Evolutionary conservation across 2,888 invertebrate genomes (phyloP), one percentile per base, ranked within the genome.

Genomic region (Tenthredo distinguenda): DNA sequence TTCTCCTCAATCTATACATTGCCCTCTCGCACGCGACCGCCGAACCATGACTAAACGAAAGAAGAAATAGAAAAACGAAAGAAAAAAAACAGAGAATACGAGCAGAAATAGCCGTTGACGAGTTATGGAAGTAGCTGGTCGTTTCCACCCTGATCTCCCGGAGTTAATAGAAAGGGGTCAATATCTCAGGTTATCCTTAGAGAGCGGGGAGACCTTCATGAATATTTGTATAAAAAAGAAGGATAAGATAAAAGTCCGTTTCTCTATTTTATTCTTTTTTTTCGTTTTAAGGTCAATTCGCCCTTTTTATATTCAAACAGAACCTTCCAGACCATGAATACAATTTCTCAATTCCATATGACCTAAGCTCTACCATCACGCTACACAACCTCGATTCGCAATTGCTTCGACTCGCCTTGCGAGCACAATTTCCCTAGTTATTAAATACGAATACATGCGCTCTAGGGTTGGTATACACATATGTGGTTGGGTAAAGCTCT

Each of bases 101-200:
- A 37, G 62, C 4, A n/a, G 37, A 81, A 81, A 37, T 40, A 62
- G 5, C 40, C 58, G 37, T 62, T 21, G 62, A 81, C 40, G 62
- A 58, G 81, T 62, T 34, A 37, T 58, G 40, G n/a, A 62, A 40
- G 37, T 10, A 62, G 50, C 18, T n/a, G 43, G 9, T 71, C 83
- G 40, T 47, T 71, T 68, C 21, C 83, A n/a, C 47, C 31, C 12
- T 55, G 77, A 55, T 77, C 77, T 77, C 31, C 15, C 37, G 40
- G 62, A 81, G 81, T 55, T 68, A 34, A 83, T 43, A 83, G 43
- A 68, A 81, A 62, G n/a, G 40, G 37, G n/a, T 62, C 79, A 34
- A 62, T 62, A 62, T 34, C 34, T 55, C 55, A 55, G n/a, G 7
- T 55, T 55, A 55, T 55, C 55, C 55, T 55, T 7, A 18, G 55